Evolutionary conservation across 2,797 vertebrate species (phyloP).

Genomic region (Falco concolor): DNA sequence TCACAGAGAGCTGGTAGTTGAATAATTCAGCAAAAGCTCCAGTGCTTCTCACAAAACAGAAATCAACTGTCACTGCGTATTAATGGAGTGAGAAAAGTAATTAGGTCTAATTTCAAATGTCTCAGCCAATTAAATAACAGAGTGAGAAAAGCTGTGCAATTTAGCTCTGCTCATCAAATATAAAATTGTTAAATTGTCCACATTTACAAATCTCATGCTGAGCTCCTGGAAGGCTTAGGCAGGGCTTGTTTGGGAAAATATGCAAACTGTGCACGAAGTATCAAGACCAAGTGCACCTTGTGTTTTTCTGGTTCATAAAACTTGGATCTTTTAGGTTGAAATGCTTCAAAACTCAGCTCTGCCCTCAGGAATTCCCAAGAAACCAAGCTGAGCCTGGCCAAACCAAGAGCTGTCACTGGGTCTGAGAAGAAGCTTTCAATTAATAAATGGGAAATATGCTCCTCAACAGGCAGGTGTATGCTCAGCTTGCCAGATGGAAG

Average conservation of each 20-base stretch:
- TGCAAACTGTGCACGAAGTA: not conserved
- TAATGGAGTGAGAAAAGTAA: conserved; percentile 29
- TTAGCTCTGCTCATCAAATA: conserved; percentile 4
- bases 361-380: not conserved
- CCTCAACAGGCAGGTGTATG: not conserved
- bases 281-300: not conserved
- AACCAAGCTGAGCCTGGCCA: not conserved
- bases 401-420: not conserved
- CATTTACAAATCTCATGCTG: not conserved
- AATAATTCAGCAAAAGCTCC: not conserved
- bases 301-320: conserved; percentile 6
- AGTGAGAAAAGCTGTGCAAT: not conserved
- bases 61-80: not conserved
- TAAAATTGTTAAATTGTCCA: not conserved
- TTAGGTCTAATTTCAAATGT: conserved; percentile 54
- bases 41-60: not conserved
- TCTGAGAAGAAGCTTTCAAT: not conserved
- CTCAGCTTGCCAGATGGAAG: not conserved
- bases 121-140: not conserved
- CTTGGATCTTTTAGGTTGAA: not conserved
- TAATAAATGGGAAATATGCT: not conserved
- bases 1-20: not conserved
- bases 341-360: not conserved
- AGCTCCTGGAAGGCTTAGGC: not conserved
- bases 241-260: not conserved